A percentile compares a stretch with the other conserved stretches of the same genome.
Conservation (phyloP, 2,797 vertebrate species). For the Leptatherina wallacei region DNA sequence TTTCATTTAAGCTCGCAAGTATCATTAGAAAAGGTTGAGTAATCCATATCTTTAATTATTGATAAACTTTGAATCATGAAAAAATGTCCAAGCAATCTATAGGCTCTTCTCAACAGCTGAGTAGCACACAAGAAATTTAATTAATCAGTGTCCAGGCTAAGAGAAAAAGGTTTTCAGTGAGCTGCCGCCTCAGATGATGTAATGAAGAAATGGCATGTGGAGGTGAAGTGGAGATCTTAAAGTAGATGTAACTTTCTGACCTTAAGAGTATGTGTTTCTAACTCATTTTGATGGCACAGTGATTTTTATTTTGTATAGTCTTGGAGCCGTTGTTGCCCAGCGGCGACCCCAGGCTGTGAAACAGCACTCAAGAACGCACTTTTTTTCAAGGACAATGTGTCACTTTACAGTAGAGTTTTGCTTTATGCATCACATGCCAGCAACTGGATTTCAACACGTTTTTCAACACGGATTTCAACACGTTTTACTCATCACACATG, state of each 20-base stretch:
- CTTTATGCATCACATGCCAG: no score
- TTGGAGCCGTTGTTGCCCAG: no score
- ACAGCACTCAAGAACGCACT: no score
- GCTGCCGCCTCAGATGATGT: not conserved
- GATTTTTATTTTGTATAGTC: no score
- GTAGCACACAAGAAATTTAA: not conserved
- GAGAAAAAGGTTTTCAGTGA: not conserved
- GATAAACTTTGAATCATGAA: not conserved
- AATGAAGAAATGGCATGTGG: not conserved
- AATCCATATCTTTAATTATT: not conserved
- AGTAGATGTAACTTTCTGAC: no score
- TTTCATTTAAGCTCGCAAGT: not conserved
- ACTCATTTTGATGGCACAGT: no score
- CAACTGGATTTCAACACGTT: no score
- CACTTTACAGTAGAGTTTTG: no score
- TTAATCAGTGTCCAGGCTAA: not conserved
- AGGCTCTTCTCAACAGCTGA: not conserved
- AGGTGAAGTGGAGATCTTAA: not conserved
- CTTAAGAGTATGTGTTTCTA: no score
- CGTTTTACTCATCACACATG: not conserved
- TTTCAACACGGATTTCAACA: no score
- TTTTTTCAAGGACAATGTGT: no score
- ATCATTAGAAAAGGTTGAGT: not conserved
- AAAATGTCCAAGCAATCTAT: not conserved
- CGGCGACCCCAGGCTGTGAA: no score